phyloP scores from a whole-genome alignment of 1,140 invertebrate genomes.

The Diabrotica virgifera region DNA sequence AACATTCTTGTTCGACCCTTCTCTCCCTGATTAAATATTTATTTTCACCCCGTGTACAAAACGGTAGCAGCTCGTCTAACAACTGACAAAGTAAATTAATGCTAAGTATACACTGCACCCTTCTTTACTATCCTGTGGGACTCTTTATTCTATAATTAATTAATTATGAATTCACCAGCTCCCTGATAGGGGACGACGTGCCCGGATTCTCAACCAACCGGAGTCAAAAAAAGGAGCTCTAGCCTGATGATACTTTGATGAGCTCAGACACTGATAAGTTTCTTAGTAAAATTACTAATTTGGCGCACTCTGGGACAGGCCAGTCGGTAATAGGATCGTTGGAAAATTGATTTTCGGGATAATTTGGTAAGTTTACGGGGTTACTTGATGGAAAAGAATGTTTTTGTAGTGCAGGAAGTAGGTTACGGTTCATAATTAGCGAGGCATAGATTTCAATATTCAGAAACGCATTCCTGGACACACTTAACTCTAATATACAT shows the following conservation, averaged over 20 bases:
- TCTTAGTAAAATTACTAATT: background rate
- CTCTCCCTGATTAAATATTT: too few species aligned
- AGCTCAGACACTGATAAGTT: background rate
- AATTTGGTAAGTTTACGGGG: too few species aligned
- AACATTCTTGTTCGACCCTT: too few species aligned
- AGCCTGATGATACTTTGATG: background rate
- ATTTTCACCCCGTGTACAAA: background rate
- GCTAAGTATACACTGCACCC: constrained; percentile 14
- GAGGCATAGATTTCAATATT: too few species aligned
- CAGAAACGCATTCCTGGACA: too few species aligned
- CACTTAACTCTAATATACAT: too few species aligned
- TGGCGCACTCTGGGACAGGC: background rate
- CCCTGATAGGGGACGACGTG: constrained; percentile 9
- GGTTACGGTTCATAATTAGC: too few species aligned
- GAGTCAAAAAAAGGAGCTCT: constrained; percentile 4
- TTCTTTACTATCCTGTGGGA: constrained; percentile 8
- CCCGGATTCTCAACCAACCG: constrained; percentile 6
- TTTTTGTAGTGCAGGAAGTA: too few species aligned
- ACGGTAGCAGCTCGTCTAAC: background rate
- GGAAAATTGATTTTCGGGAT: too few species aligned
- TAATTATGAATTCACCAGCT: constrained; percentile 16
- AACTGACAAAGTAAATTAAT: constrained; percentile 4
- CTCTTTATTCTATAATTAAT: constrained; percentile 19
- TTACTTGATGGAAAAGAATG: too few species aligned
- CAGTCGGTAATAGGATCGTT: too few species aligned